phyloP scores from a whole-genome alignment of 2,797 vertebrate species.

The Salmo trutta region DNA sequence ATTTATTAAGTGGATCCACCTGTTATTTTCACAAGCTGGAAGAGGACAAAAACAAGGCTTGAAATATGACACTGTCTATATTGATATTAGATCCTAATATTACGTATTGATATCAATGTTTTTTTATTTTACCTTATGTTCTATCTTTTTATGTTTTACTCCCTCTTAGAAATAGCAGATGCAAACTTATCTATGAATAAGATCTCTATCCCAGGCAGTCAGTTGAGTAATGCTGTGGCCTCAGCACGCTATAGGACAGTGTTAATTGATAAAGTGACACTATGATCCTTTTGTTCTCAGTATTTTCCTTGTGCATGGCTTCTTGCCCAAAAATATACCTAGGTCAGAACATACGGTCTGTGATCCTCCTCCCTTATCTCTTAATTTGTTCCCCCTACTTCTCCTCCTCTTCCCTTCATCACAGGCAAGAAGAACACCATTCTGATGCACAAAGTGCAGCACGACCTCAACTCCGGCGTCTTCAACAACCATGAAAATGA shows the following conservation, averaged over 20 bases:
- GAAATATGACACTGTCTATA: not conserved
- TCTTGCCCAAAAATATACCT: constrained; percentile 50
- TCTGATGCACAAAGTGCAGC: constrained; percentile 96
- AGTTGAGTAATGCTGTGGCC: constrained; percentile 39
- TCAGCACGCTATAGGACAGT: constrained; percentile 47
- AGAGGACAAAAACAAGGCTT: not conserved
- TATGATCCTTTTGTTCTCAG: constrained; percentile 40
- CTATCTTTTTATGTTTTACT: not conserved
- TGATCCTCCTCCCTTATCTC: constrained; percentile 31
- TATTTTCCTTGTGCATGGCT: constrained; percentile 52
- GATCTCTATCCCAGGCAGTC: not conserved
- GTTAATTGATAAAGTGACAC: constrained; percentile 58
- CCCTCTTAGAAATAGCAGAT: not conserved
- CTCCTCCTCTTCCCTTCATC: not conserved
- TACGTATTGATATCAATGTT: not conserved
- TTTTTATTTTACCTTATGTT: not conserved
- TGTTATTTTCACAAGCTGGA: not conserved
- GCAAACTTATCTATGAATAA: not conserved
- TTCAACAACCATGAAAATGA: constrained; percentile 98
- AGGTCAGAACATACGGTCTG: constrained; percentile 49
- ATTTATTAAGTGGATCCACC: not conserved
- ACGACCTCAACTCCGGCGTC: constrained; percentile 93
- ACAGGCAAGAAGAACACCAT: constrained; percentile 97
- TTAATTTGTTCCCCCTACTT: too few relatives aligned
- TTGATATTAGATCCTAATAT: not conserved